Evolutionary conservation across 2,888 invertebrate genomes (phyloP), one percentile per base, ranked within the genome.

Genomic region (Drosophila prolongata): DNA sequence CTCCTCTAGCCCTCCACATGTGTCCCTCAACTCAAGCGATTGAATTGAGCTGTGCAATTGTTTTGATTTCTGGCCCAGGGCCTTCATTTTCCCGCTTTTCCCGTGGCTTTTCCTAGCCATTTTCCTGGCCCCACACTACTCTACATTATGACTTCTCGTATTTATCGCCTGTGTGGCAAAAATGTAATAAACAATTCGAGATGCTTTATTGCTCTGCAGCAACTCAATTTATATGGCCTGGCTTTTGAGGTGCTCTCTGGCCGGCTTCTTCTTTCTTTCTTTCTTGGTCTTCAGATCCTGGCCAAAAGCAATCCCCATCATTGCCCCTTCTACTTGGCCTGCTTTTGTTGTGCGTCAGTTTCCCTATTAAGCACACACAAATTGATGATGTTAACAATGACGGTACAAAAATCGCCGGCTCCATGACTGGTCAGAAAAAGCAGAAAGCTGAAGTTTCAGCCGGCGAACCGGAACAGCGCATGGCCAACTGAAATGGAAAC

Each of bases 311-410:
- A 11, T 8, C 44, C 38, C 40, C 46, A 19, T 38, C 16, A 66
- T 60, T 74, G 52, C 44, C 50, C 50, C 38, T n/a, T 50, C 53
- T 64, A 27, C 62, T 56, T 65, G 69, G 62, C 52, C 58, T 58
- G 67, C 79, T 70, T 73, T 87, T 89, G 89, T 83, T 81, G 87
- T 87, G 89, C 87, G 85, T 86, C 85, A 86, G 89, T 86, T 86
- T 86, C 85, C 84, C 89, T 87, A 87, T 86, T 89, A 86, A 86
- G 88, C 87, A 87, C 87, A 86, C 85, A 86, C 85, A 86, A 86
- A 89, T 86, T 86, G 85, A 86, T 86, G 85, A 86, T 89, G 85
- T 84, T 89, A 87, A 87, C 87, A 87, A 84, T 89, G 85, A 84
- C 85, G 81, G 75, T 86, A 88, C 76, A 75, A 77, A 79, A 87